Percentiles rank a stretch among this genome's conserved stretches.
Conservation (phyloP, 2,888 invertebrate species). For the Pyrocoelia pectoralis region DNA sequence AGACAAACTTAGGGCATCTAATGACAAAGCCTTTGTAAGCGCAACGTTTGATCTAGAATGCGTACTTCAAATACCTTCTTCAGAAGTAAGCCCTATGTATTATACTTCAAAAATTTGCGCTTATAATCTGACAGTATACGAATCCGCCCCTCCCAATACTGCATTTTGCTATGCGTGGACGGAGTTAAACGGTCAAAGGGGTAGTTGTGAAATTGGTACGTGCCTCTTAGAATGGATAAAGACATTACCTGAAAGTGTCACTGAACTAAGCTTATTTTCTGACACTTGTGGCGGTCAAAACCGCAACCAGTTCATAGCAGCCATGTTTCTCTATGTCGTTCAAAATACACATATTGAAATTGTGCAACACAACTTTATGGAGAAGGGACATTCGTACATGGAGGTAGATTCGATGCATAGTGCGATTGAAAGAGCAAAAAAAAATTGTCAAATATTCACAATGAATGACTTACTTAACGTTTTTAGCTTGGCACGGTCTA, state of each 20-base stretch:
- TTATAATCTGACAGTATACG: constrained; percentile 48
- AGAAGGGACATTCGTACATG: constrained; percentile 43
- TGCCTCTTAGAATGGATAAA: background rate
- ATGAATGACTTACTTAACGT: constrained; percentile 41
- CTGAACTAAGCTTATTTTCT: constrained; percentile 27
- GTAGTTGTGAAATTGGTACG: background rate
- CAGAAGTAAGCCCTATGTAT: constrained; percentile 46
- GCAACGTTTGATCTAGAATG: background rate
- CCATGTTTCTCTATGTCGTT: constrained; percentile 37
- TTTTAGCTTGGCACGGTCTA: constrained; percentile 33
- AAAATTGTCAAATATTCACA: constrained; percentile 34
- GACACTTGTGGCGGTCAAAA: constrained; percentile 44
- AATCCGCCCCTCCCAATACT: constrained; percentile 41
- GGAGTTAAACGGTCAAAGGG: constrained; percentile 7
- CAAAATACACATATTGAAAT: constrained; percentile 34
- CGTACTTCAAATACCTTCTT: constrained; percentile 43
- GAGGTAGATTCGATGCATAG: constrained; percentile 44
- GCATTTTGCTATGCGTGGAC: constrained; percentile 7
- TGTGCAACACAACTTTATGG: constrained; percentile 43
- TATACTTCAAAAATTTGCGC: constrained; percentile 45
- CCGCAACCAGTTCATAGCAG: constrained; percentile 38
- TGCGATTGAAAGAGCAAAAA: constrained; percentile 41
- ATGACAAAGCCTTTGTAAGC: background rate
- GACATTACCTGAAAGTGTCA: background rate
- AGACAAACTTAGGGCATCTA: too few relatives aligned